phyloP scores from a whole-genome alignment of 2,113 vertebrate genomes.

The Marmota monax region DNA sequence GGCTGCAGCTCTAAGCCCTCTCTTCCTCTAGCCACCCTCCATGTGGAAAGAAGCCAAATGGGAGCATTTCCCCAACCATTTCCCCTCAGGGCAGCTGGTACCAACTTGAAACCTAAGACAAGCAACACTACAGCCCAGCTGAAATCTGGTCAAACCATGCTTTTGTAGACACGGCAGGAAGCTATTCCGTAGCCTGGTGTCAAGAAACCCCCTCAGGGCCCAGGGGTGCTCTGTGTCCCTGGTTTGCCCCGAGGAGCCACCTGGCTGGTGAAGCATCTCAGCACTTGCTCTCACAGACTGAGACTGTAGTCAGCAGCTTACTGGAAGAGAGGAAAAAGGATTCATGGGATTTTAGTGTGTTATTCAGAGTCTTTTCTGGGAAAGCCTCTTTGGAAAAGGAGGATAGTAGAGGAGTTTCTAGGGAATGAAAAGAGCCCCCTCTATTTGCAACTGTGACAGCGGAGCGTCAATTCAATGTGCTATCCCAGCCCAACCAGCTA shows the following conservation, averaged over 20 bases:
- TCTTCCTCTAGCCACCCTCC: constrained; percentile 61
- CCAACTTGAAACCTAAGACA: constrained; percentile 62
- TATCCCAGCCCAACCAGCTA: not conserved
- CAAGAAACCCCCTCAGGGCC: not conserved
- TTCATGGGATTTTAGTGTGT: not conserved
- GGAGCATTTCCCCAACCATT: constrained; percentile 18
- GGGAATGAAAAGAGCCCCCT: not conserved
- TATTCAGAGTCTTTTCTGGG: not conserved
- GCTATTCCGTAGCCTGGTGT: not conserved
- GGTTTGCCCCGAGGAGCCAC: not conserved
- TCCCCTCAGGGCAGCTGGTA: constrained; percentile 34
- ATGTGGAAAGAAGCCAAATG: constrained; percentile 59
- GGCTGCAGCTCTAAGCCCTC: constrained; percentile 7
- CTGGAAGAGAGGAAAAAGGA: not conserved
- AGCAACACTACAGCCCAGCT: not conserved
- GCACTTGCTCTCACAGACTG: not conserved
- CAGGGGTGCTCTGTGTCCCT: not conserved
- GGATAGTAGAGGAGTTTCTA: not conserved
- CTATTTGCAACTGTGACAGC: not conserved
- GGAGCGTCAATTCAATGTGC: fast-evolving
- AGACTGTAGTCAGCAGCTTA: not conserved
- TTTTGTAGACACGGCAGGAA: not conserved
- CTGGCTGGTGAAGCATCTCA: not conserved
- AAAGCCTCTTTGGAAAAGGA: not conserved
- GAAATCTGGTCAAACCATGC: not conserved